Base-by-base conservation (phyloP, 2,797 vertebrate genomes). In the Dendrocincla tyrannina region DNA sequence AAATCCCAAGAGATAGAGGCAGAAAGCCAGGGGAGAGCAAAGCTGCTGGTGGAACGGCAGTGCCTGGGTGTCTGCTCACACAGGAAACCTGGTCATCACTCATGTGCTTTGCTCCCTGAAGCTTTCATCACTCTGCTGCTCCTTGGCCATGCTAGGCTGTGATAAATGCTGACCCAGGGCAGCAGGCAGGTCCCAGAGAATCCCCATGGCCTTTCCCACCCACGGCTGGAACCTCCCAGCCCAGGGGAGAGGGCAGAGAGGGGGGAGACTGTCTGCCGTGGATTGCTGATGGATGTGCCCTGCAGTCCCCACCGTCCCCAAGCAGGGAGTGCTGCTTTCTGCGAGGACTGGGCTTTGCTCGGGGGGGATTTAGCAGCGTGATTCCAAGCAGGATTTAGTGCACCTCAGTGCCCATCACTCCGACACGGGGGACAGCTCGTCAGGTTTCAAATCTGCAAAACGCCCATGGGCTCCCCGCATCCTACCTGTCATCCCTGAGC, bases 121-220 rank as follows among this genome's bases (percentile, higher is more conserved):
- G 82, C 56, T 89, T 94, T 96, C 87, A 69, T 88, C 85, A 32
- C 69, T 70, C 82, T 93, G 64, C 62, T 81, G 39, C 22, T 89
- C 91, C 92, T 95, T 91, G 93, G 62, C 47, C 14, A 1, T 11
- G 42, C 59, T 42, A 91, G 88, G 59, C 63, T 69, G 8, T 93
- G 93, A 95, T 76, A 91, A 94, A 96, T 85, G 5, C 27, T 1
- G 2, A n/a, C 8, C 35, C n/a, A 28, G 50, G 30, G 73, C 24
- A 66, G 27, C 66, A 62, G 30, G 14, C 55, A 73, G 25, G 41
- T 58, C 76, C 47, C 50, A 62, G 39, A 82, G 22, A 42, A 25
- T 55, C 55, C 39, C 33, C 4, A 0, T 14, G 27, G 63, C 50
- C 32, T 72, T 87, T 53, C 13, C 27, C 59, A 79, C 37, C 42